phyloP scores from a whole-genome alignment of 2,113 vertebrate genomes.

The Lophura nycthemera region DNA sequence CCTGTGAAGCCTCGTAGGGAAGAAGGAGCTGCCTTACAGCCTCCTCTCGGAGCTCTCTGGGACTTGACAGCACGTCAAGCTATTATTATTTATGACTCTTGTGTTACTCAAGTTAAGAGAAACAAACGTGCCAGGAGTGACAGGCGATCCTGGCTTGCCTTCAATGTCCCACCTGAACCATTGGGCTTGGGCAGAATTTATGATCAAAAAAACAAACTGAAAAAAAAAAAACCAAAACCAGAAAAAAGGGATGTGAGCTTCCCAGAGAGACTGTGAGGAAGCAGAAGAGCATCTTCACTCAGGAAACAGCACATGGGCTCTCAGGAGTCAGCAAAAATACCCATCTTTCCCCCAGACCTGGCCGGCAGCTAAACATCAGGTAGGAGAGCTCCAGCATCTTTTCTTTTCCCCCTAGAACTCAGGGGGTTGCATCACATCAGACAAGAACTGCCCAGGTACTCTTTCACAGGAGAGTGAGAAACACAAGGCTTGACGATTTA shows the following conservation, averaged over 20 bases:
- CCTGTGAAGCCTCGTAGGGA: fast-evolving
- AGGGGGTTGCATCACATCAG: too few relatives aligned
- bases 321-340: fast-evolving
- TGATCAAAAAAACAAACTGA: background rate
- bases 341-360: background rate
- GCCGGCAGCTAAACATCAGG: fast-evolving
- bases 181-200: too few relatives aligned
- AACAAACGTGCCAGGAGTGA: background rate
- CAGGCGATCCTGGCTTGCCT: background rate
- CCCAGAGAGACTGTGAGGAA: fast-evolving
- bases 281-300: background rate
- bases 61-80: background rate
- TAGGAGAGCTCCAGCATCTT: background rate
- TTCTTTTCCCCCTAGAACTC: fast-evolving
- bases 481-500: background rate
- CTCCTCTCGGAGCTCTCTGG: background rate
- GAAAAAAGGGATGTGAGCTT: background rate
- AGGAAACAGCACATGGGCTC: background rate
- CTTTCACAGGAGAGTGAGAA: background rate
- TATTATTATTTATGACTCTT: background rate
- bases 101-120: background rate
- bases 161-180: background rate
- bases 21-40: background rate
- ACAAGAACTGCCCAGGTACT: background rate
- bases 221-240: too few relatives aligned